Evolutionary conservation across 2,888 invertebrate species (phyloP).

Genomic region (Oegoconia quadripuncta): DNA sequence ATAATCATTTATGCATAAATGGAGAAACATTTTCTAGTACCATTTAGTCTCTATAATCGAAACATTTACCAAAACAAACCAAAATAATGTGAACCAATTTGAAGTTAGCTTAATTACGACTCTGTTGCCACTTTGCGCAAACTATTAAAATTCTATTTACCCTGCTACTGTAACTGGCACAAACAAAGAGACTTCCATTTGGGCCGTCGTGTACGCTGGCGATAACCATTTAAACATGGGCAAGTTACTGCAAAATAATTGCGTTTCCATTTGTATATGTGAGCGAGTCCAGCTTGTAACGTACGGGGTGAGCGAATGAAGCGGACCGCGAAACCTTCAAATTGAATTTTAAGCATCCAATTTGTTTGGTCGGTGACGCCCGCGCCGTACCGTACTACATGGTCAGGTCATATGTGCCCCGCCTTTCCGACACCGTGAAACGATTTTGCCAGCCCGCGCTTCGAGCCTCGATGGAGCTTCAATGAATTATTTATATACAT

Average conservation of each 20-base stretch:
- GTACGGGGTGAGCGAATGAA: slow-evolving; percentile 69
- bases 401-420: too few relatives aligned
- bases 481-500: slow-evolving; percentile 55
- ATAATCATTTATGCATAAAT: too few relatives aligned
- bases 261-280: slow-evolving; percentile 61
- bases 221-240: slow-evolving; percentile 50
- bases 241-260: slow-evolving; percentile 63
- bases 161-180: slow-evolving; percentile 23
- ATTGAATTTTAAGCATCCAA: slow-evolving; percentile 79
- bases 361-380: slow-evolving; percentile 67
- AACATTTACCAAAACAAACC: too few relatives aligned
- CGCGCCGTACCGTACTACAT: too few relatives aligned
- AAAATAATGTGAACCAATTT: too few relatives aligned
- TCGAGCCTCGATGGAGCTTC: slow-evolving; percentile 47
- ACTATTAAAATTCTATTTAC: neutral
- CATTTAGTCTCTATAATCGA: too few relatives aligned
- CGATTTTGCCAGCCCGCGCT: slow-evolving; percentile 56
- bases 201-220: slow-evolving; percentile 24
- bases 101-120: too few relatives aligned
- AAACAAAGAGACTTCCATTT: slow-evolving; percentile 33
- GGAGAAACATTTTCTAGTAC: too few relatives aligned
- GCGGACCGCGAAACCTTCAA: slow-evolving; percentile 77
- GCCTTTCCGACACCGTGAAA: slow-evolving; percentile 64
- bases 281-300: slow-evolving; percentile 64
- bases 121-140: too few relatives aligned